Evolutionary conservation across 2,888 invertebrate species (phyloP), one percentile per base, ranked within the genome.

Genomic region (Apodemia zela): DNA sequence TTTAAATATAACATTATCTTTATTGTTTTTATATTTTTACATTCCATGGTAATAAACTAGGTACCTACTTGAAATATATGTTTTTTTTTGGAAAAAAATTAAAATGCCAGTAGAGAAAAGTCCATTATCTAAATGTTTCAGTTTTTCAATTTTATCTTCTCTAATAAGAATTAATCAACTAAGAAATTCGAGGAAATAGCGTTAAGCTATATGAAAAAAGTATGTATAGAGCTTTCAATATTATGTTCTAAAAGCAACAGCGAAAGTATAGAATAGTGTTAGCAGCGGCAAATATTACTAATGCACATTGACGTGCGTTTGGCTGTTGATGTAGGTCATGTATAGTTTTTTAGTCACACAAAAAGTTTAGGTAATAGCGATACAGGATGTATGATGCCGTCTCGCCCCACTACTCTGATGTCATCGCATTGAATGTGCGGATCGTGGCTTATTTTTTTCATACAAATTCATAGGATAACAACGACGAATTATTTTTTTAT

Each of bases 251-350:
- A 42, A 42, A 42, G 42, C 15, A 42, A 15, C 5, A 42, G 15
- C 15, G 15, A 15, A 15, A 42, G 42, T 15, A 54, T 21, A 2
- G 21, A 21, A 4, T 21, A 51, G 2, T 11, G 5, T 49, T 49
- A 17, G n/a, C 18, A 49, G 62, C 45, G 45, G 58, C 45, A 47
- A 62, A 45, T 38, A 58, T 45, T 58, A 45, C 33, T 57, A 29
- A 62, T 42, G 15, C 42, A 42, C 63, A 59, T 67, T 67, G 66
- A 63, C 66, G 59, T 65, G 59, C 66, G 64, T 64, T 59, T 64
- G 63, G 66, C 73, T 69, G 76, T 89, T 90, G 88, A 80, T 85
- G 87, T 87, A 90, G 90, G 90, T 90, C 89, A 84, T 75, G 84
- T 75, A 70, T 68, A 71, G 72, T 74, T 83, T 85, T 82, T 85